Evolutionary conservation across 2,797 vertebrate genomes (phyloP).

Genomic region (Enteromius afrohamiltoni): DNA sequence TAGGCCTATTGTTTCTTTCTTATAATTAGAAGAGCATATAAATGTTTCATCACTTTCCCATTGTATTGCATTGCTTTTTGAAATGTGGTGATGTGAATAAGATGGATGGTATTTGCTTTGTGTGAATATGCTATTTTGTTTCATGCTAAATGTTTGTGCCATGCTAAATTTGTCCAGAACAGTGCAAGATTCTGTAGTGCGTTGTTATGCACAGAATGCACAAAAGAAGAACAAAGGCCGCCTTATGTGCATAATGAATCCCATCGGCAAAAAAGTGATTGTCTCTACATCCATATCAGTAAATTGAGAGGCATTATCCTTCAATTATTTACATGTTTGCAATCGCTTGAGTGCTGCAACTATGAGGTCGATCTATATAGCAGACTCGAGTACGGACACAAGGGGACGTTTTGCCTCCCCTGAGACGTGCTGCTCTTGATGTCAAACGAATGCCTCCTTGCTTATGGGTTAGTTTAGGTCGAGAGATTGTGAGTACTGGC

Average conservation of each 20-base stretch:
- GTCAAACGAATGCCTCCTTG: constrained; percentile 43
- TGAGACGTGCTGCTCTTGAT: constrained; percentile 23
- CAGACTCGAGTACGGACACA: constrained; percentile 5
- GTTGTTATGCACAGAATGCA: neutral
- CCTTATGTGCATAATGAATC: constrained; percentile 15
- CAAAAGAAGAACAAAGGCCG: constrained; percentile 7
- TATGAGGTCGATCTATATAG: neutral
- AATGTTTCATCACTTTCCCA: neutral
- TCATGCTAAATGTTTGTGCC: constrained; percentile 6
- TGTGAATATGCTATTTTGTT: constrained; percentile 15
- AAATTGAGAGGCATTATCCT: constrained; percentile 22
- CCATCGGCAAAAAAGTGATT: constrained; percentile 9
- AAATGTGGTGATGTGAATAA: constrained; percentile 1
- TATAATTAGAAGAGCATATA: neutral
- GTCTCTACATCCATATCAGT: constrained; percentile 25
- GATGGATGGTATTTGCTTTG: neutral
- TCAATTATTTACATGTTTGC: constrained; percentile 31
- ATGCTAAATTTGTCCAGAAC: neutral
- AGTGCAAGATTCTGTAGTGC: neutral
- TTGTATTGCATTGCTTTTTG: constrained; percentile 10
- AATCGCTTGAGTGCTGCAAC: constrained; percentile 18
- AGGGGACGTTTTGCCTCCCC: constrained; percentile 11
- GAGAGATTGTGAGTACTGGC: constrained; percentile 20
- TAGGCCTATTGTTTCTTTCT: constrained; percentile 4
- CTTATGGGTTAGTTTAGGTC: constrained; percentile 32